Conservation (phyloP, 2,113 vertebrate genomes). For the Grallaria varia region DNA sequence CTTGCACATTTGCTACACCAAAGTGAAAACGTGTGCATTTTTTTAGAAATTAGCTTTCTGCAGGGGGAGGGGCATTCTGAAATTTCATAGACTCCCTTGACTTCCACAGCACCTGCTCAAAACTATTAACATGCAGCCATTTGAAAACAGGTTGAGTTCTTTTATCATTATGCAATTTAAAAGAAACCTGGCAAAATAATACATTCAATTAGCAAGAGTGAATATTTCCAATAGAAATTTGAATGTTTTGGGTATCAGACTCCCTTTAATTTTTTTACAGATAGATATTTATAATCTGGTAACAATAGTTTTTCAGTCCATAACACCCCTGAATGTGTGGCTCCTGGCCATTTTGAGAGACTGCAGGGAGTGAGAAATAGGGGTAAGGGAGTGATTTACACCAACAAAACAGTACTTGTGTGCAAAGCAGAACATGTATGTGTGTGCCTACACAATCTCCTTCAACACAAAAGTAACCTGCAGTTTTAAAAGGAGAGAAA, state of each 20-base stretch:
- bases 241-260: background rate
- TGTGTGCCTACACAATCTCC: background rate
- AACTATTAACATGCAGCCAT: constrained; percentile 22
- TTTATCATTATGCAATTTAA: constrained; percentile 20
- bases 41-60: constrained; percentile 5
- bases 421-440: background rate
- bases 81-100: background rate
- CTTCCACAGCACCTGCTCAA: constrained; percentile 34
- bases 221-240: constrained; percentile 29
- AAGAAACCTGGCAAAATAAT: constrained; percentile 34
- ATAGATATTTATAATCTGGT: background rate
- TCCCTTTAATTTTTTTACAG: constrained; percentile 15
- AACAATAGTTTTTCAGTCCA: background rate
- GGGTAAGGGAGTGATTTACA: background rate
- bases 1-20: constrained; percentile 29
- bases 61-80: background rate
- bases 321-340: background rate
- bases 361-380: background rate
- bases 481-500: background rate
- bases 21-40: constrained; percentile 21
- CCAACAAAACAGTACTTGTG: background rate
- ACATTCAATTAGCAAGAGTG: background rate
- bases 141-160: constrained; percentile 36
- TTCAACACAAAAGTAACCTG: background rate
- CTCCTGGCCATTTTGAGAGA: background rate